phyloP scores from a whole-genome alignment of 2,888 invertebrate species.

The Noctua fimbriata region DNA sequence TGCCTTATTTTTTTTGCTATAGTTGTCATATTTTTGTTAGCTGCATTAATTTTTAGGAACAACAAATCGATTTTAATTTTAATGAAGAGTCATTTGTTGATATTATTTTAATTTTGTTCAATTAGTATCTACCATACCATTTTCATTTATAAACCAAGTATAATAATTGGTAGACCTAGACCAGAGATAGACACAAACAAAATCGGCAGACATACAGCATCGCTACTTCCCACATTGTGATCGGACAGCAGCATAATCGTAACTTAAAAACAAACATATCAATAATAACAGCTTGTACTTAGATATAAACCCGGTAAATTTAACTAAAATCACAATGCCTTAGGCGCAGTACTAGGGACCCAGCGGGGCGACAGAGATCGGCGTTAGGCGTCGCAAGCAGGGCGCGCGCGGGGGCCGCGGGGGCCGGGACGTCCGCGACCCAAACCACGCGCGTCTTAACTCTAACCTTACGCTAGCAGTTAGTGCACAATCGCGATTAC shows the following conservation, averaged over 20 bases:
- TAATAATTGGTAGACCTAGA: background rate
- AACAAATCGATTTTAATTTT: no score
- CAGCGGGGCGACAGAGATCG: conserved; percentile 63
- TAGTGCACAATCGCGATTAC: conserved; percentile 84
- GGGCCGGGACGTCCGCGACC: conserved; percentile 70
- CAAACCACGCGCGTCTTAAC: conserved; percentile 59
- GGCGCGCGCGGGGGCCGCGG: conserved; percentile 82
- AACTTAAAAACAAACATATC: conserved; percentile 71
- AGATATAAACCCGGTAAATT: conserved; percentile 81
- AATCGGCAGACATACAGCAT: conserved; percentile 34
- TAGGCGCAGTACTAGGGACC: conserved; percentile 73
- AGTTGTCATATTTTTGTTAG: background rate
- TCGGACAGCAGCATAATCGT: conserved; percentile 68
- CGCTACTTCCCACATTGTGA: conserved; percentile 61
- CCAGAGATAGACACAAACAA: conserved; percentile 6
- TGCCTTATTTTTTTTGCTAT: background rate
- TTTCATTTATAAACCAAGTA: background rate
- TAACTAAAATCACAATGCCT: conserved; percentile 87
- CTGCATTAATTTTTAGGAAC: background rate
- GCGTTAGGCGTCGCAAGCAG: conserved; percentile 72
- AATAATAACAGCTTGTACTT: conserved; percentile 86
- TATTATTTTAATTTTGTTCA: background rate
- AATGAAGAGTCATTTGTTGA: background rate
- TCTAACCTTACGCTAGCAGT: conserved; percentile 82
- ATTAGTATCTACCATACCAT: background rate